These are phyloP conservation scores for Centrocercus urophasianus DNA, from an alignment of 2,113 vertebrate genomes.

Conservation along the genomic window DNA sequence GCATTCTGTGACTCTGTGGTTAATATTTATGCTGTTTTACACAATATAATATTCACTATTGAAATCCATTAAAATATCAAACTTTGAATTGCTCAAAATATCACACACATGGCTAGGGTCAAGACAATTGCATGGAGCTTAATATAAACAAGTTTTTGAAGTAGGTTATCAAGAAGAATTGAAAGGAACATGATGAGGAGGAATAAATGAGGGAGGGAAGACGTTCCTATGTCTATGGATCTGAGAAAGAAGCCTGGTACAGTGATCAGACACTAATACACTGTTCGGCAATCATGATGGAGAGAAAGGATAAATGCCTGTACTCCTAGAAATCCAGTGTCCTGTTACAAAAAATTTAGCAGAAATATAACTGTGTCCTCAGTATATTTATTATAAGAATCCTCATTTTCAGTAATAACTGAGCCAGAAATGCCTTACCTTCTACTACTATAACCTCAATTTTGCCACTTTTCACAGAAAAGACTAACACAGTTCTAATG, in stretches of 20 bases:
- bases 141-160: fast-evolving
- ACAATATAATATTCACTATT: not conserved
- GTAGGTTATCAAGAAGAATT: not conserved
- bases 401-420: not conserved
- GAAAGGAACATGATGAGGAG: not conserved
- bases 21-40: not conserved
- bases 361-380: not conserved
- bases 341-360: not conserved
- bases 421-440: not conserved
- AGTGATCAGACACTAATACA: not conserved
- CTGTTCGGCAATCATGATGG: not conserved
- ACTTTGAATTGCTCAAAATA: not conserved
- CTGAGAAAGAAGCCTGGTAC: not conserved
- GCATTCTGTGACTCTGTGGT: too few relatives aligned
- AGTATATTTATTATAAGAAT: not conserved
- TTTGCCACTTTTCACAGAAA: not conserved
- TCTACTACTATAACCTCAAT: not conserved
- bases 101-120: fast-evolving
- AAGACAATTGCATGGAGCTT: not conserved
- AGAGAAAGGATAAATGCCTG: not conserved
- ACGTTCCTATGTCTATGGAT: not conserved
- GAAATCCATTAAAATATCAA: not conserved
- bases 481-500: not conserved
- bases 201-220: not conserved
- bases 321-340: not conserved